Evolutionary conservation across 2,113 vertebrate species (phyloP).

Genomic region (Amazona guildingii): DNA sequence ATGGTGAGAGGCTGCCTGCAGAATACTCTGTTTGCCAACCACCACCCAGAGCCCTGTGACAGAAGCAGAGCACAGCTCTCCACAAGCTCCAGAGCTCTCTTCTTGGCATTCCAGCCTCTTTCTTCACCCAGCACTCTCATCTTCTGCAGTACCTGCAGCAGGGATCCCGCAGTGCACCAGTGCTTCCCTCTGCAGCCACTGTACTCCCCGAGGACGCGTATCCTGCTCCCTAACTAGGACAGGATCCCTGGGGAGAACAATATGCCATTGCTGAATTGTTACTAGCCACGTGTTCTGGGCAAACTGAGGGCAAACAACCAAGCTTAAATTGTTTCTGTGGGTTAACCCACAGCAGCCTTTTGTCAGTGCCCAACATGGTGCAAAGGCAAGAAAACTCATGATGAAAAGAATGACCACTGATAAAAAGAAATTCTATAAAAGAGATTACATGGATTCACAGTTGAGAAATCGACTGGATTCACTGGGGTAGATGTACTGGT

Average conservation of each 20-base stretch:
- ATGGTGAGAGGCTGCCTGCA: not conserved
- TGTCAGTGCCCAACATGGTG: not conserved
- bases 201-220: not conserved
- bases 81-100: not conserved
- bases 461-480: not conserved
- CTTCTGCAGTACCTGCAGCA: not conserved
- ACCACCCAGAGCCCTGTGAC: not conserved
- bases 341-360: not conserved
- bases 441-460: not conserved
- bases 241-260: not conserved
- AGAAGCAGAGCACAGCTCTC: not conserved
- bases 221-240: not conserved
- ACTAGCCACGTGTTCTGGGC: not conserved
- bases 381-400: not conserved
- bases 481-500: not conserved
- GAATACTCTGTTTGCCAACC: not conserved
- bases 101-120: not conserved
- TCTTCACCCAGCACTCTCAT: not conserved
- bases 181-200: accelerated
- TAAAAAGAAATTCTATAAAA: not conserved
- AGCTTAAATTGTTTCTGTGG: not conserved
- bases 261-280: not conserved
- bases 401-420: not conserved
- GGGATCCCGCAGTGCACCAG: not conserved
- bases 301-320: not conserved